Percentiles rank a stretch among this genome's conserved stretches.
Conservation (phyloP, 2,113 vertebrate species). For the Poeciliopsis prolifica region DNA sequence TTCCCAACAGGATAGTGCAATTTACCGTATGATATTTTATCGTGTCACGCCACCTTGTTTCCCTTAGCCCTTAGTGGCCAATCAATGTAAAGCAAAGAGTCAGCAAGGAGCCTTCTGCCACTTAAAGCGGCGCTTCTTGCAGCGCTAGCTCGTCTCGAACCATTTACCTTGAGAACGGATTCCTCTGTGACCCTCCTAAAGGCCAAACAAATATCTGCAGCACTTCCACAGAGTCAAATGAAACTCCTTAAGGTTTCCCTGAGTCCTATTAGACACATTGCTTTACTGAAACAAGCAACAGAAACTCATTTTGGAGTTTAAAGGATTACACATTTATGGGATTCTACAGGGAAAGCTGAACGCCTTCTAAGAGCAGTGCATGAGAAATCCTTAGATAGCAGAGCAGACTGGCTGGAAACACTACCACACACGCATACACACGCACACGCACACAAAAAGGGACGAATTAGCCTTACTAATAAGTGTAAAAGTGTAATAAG, state of each 20-base stretch:
- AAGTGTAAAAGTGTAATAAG: constrained; percentile 14
- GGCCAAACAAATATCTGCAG: not conserved
- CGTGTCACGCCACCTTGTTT: not conserved
- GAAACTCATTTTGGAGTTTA: constrained; percentile 29
- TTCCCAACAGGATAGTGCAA: not conserved
- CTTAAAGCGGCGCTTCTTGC: not conserved
- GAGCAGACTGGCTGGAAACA: not conserved
- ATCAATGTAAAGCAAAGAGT: constrained; percentile 5
- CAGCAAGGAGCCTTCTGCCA: not conserved
- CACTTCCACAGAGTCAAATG: not conserved
- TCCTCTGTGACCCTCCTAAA: constrained; percentile 4
- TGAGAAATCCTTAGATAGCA: not conserved
- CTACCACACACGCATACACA: constrained; percentile 12
- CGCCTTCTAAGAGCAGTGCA: constrained; percentile 8
- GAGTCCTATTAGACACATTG: constrained; percentile 1
- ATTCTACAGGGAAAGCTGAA: constrained; percentile 2
- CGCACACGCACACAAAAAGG: not conserved
- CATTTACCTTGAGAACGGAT: not conserved
- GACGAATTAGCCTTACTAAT: not conserved
- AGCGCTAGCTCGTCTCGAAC: not conserved
- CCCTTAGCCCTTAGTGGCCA: not conserved
- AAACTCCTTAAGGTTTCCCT: not conserved
- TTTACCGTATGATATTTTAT: not conserved
- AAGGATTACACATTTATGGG: constrained; percentile 14
- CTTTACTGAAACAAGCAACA: not conserved